Percentiles rank a stretch among this genome's conserved stretches.
Conservation (phyloP, 2,888 invertebrate genomes). For the Barypeithes pellucidus region DNA sequence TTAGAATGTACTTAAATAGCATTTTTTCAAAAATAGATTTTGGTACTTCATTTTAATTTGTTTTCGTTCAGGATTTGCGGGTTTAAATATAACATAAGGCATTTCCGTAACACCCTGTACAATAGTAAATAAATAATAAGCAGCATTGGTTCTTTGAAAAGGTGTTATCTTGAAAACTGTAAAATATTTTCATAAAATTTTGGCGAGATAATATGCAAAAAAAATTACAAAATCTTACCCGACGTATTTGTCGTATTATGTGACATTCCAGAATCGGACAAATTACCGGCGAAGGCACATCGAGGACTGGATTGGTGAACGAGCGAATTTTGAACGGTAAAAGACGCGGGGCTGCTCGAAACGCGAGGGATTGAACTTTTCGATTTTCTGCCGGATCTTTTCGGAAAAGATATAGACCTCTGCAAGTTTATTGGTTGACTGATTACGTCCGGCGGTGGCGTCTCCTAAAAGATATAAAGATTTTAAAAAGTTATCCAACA, state of each 20-base stretch:
- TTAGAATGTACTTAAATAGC: too few relatives aligned
- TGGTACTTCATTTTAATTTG: too few relatives aligned
- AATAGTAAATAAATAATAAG: too few relatives aligned
- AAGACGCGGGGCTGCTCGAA: conserved; percentile 29
- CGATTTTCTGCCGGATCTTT: conserved; percentile 6
- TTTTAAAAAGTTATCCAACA: too few relatives aligned
- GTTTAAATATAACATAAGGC: too few relatives aligned
- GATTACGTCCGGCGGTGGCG: conserved; percentile 10
- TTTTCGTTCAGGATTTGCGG: too few relatives aligned
- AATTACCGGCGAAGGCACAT: conserved; percentile 14
- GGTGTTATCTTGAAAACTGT: too few relatives aligned
- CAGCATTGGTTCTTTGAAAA: too few relatives aligned
- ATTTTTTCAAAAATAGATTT: too few relatives aligned
- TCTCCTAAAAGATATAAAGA: conserved; percentile 19
- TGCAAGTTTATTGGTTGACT: conserved; percentile 24
- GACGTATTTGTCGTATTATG: conserved; percentile 24
- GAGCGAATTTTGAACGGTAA: background rate
- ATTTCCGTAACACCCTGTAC: too few relatives aligned
- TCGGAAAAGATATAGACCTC: conserved; percentile 34
- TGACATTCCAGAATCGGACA: conserved; percentile 28
- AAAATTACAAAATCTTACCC: conserved; percentile 19
- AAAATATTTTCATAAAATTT: too few relatives aligned
- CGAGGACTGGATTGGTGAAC: conserved; percentile 35
- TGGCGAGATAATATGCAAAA: too few relatives aligned
- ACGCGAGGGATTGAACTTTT: background rate